phyloP scores from a whole-genome alignment of 2,797 vertebrate species.

The Dryobates pubescens region DNA sequence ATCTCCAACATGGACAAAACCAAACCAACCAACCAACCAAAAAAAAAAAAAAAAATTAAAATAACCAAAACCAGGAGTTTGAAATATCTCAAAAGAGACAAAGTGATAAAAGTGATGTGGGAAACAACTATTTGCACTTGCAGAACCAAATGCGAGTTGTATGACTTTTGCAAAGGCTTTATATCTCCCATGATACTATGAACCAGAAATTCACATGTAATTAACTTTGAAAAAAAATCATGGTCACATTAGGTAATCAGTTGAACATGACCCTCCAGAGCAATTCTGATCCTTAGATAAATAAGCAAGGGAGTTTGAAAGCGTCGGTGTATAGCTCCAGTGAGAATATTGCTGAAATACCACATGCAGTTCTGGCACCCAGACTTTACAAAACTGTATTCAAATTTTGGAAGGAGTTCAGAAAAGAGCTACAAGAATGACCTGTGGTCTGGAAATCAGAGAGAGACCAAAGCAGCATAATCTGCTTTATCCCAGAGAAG shows the following conservation, averaged over 20 bases:
- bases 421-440: conserved; percentile 40
- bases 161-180: not conserved
- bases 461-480: conserved; percentile 54
- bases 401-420: conserved; percentile 46
- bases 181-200: not conserved
- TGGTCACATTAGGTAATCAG: conserved; percentile 23
- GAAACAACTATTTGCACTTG: not conserved
- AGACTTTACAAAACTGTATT: conserved; percentile 10
- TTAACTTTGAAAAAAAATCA: conserved; percentile 27
- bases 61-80: not conserved
- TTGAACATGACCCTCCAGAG: conserved; percentile 23
- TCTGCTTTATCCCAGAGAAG: conserved; percentile 55
- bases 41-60: too few relatives aligned
- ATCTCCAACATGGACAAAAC: not conserved
- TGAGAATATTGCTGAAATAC: conserved; percentile 50
- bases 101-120: not conserved
- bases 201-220: conserved; percentile 27
- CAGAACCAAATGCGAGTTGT: not conserved
- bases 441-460: conserved; percentile 56
- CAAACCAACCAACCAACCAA: not conserved
- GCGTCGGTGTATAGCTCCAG: conserved; percentile 12
- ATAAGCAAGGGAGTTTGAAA: conserved; percentile 42
- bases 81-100: not conserved
- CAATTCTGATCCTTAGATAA: conserved; percentile 45
- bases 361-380: conserved; percentile 44